Base-by-base conservation (phyloP, 2,888 invertebrate species). In the Ophion costatus region DNA sequence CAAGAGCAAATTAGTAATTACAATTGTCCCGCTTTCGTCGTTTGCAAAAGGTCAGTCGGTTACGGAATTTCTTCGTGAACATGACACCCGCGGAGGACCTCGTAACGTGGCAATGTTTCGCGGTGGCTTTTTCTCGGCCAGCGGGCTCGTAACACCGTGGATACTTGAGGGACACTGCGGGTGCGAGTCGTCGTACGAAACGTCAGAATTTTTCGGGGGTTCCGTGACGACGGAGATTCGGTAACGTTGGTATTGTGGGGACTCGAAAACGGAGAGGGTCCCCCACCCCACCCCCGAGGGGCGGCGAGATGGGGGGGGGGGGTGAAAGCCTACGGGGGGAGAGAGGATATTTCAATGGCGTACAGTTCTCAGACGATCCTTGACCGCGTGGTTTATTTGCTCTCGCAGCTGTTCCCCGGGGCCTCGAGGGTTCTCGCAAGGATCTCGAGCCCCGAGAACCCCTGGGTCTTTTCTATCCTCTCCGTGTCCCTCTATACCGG, bases 331-430 rank as follows among this genome's bases (percentile, higher is more conserved):
- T 45, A 4, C 17, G 20, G n/a, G 42, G 45, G 22, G 64, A n/a
- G 11, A 24, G 56, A 29, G 51, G 73, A 73, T 82, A 38, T 74
- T 80, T 74, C 61, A 77, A 73, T 82, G 64, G 76, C 63, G 69
- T 63, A 63, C 59, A 29, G 57, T 73, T 80, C 83, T 85, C 74
- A 77, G 85, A 83, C 85, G 85, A 85, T 85, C 80, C 83, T 85
- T 85, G 85, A 85, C 87, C 86, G 61, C 80, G 83, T 84, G 87
- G 90, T 90, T 90, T 91, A 91, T 91, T 91, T 91, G 89, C 90
- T 88, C 88, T 78, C 81, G 91, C 91, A 91, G 91, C 91, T 91
- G 91, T 90, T 88, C 87, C 89, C 80, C 82, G 73, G 83, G 83
- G 84, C 74, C 14, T 78, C 84, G 88, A 87, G 89, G 89, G 90